Evolutionary conservation across 1,140 invertebrate genomes (phyloP).

Genomic region (Zaprionus vittiger): DNA sequence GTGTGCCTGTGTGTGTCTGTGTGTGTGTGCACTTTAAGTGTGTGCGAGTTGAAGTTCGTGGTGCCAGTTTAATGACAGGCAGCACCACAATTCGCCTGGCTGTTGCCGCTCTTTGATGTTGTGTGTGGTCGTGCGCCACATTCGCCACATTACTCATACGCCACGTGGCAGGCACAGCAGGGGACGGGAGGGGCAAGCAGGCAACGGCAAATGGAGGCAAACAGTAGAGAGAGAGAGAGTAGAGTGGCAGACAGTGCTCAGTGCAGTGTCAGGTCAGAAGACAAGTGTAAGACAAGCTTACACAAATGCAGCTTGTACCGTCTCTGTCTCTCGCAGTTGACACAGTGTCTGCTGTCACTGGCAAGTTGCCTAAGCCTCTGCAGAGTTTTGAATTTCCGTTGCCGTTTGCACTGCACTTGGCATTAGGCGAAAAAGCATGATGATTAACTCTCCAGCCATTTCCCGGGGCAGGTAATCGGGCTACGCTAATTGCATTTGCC

Average conservation of each 20-base stretch:
- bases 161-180: slow-evolving; percentile 47
- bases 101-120: slow-evolving; percentile 68
- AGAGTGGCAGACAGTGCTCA: background rate
- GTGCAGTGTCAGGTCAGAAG: slow-evolving; percentile 7
- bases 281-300: slow-evolving; percentile 23
- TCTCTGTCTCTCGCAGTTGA: background rate
- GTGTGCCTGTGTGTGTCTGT: slow-evolving; percentile 14
- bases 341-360: background rate
- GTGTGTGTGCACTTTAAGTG: slow-evolving; percentile 10
- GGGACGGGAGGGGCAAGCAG: background rate
- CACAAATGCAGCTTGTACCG: slow-evolving; percentile 7
- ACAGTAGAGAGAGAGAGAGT: background rate
- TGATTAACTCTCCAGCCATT: slow-evolving; percentile 69
- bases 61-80: slow-evolving; percentile 71
- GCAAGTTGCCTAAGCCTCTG: background rate
- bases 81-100: slow-evolving; percentile 52
- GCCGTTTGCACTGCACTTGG: slow-evolving; percentile 27
- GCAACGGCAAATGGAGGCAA: background rate
- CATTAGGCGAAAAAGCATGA: slow-evolving; percentile 61
- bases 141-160: slow-evolving; percentile 51
- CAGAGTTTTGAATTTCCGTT: slow-evolving; percentile 30
- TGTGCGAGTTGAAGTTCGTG: slow-evolving; percentile 17
- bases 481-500: slow-evolving; percentile 70
- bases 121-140: slow-evolving; percentile 41
- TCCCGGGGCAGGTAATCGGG: slow-evolving; percentile 55